Base-by-base conservation (phyloP, 2,797 vertebrate genomes). In the Diplodus sargus region DNA sequence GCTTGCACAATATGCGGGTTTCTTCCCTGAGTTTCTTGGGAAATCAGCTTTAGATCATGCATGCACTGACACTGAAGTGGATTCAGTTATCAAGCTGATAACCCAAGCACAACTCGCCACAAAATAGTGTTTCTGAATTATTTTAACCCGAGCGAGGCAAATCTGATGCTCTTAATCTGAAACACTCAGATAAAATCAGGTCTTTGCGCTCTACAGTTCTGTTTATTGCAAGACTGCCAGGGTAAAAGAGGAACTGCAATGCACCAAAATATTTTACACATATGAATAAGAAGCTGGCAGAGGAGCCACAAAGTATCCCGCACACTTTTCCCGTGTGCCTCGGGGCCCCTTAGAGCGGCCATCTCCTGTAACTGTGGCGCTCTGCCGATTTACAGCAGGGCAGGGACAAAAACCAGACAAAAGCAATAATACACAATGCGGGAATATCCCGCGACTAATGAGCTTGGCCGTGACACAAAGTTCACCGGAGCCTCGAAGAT, bases 391-490 rank as follows among this genome's bases (percentile, higher is more conserved):
- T 54, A 39, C 74, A 59, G 59, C 82, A 64, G 51, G 70, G 74
- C 42, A 25, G 51, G 70, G 67, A 69, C 45, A 81, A 23, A 47
- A 60, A 71, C 45, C 66, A 83, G 62, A 76, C 59, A 53, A 2
- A 69, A 20, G 62, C 77, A 66, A 65, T 53, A 56, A 77, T 0
- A 68, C 72, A 79, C 49, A 47, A 62, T 13, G 52, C 65, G 71
- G 62, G 58, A 61, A 53, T 60, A 83, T 70, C 52, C 51, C 45
- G 30, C 39, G 10, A 72, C 61, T 85, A 80, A 83, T 65, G 65
- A 84, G 74, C 52, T 64, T 30, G 53, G 45, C 67, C 14, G 28
- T 48, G 70, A 79, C 52, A 77, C 81, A 85, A 85, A 86, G 82
- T 85, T 60, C 57, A 59, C 75, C 4, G 23, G 16, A 62, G 71